These are phyloP conservation scores for Agonopterix heracliana DNA, from an alignment of 2,888 invertebrate species.

Conservation along the genomic window DNA sequence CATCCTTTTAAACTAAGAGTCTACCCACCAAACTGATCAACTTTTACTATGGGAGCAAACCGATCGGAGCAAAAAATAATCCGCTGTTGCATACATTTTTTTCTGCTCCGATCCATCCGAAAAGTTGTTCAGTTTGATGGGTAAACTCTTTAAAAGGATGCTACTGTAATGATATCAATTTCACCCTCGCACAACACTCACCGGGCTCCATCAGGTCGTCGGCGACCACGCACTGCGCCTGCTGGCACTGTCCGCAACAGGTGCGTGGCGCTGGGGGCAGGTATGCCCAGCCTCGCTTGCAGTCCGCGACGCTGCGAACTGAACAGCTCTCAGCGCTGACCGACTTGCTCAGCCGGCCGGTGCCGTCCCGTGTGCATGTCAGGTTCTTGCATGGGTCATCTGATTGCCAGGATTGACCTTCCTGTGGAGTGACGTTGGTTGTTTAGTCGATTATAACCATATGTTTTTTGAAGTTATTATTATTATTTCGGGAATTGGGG, in stretches of 20 bases:
- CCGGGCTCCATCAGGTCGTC: conserved; percentile 66
- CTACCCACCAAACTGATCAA: no score
- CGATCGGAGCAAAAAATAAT: no score
- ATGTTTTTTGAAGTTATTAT: background rate
- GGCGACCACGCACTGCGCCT: conserved; percentile 73
- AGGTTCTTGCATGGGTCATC: conserved; percentile 73
- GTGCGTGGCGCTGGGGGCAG: conserved; percentile 34
- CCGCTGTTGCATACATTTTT: no score
- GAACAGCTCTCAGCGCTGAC: conserved; percentile 60
- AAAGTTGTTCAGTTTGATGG: background rate
- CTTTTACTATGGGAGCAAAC: no score
- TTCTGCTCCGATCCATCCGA: no score
- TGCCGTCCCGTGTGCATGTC: conserved; percentile 58
- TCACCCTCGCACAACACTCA: conserved; percentile 29
- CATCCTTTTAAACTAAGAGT: no score
- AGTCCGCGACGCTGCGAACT: conserved; percentile 30
- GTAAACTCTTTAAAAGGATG: no score
- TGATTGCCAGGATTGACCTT: conserved; percentile 68
- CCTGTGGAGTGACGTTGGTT: conserved; percentile 29
- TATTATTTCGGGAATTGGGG: no score
- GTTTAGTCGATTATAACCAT: background rate
- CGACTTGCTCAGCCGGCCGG: conserved; percentile 51
- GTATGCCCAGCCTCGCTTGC: conserved; percentile 77
- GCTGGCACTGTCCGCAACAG: conserved; percentile 82
- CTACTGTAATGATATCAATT: no score